These are phyloP conservation scores for Nudaria mundana DNA, from an alignment of 2,888 invertebrate genomes.

Conservation along the genomic window DNA sequence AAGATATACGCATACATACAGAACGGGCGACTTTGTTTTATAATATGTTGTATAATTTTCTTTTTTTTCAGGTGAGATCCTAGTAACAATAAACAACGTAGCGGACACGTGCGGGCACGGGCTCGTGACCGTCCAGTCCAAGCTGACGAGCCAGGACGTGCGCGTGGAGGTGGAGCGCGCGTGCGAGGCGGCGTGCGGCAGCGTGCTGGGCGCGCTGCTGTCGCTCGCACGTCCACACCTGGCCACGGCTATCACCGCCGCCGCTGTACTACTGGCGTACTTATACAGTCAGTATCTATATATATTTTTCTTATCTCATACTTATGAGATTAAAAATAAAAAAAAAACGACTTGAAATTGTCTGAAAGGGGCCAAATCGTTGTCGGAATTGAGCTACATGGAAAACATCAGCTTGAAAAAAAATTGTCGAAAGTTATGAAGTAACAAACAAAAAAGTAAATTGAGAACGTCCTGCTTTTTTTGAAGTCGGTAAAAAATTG, in stretches of 20 bases:
- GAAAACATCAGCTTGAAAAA: no score
- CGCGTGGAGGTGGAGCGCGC: constrained; percentile 64
- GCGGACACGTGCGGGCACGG: constrained; percentile 56
- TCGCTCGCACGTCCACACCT: constrained; percentile 57
- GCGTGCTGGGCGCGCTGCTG: constrained; percentile 62
- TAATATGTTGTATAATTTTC: no score
- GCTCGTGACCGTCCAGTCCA: constrained; percentile 56
- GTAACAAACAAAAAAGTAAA: no score
- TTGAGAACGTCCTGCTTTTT: no score
- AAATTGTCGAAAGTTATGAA: no score
- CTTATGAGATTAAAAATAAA: background rate
- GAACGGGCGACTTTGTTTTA: no score
- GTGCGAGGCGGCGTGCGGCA: constrained; percentile 64
- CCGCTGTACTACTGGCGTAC: constrained; percentile 50
- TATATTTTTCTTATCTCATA: background rate
- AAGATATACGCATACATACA: no score
- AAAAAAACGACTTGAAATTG: no score
- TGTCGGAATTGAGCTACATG: no score
- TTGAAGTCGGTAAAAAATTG: no score
- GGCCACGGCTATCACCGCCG: constrained; percentile 52
- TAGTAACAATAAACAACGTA: constrained; percentile 55
- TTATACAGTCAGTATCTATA: constrained; percentile 52
- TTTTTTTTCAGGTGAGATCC: constrained; percentile 42
- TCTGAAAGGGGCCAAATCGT: no score
- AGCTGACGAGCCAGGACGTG: constrained; percentile 60